Evolutionary conservation across 2,888 invertebrate genomes (phyloP).

Genomic region (Tenthredo mesomela): DNA sequence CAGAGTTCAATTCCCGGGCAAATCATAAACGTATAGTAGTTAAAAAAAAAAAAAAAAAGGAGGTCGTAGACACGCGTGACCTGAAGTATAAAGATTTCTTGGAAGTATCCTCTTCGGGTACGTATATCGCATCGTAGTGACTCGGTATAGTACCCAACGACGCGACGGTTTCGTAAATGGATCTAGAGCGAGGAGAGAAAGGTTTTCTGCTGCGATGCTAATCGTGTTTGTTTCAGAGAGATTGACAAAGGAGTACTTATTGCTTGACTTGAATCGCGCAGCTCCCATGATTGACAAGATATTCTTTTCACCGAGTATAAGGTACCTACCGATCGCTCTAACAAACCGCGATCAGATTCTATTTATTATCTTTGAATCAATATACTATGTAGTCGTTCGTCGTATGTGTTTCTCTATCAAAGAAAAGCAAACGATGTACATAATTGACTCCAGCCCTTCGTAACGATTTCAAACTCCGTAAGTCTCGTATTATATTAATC

Average conservation of each 20-base stretch:
- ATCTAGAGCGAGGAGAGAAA: slow-evolving; percentile 51
- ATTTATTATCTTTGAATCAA: not conserved
- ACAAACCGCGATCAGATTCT: slow-evolving; percentile 24
- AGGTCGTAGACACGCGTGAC: slow-evolving; percentile 34
- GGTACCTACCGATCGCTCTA: not conserved
- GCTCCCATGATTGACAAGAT: slow-evolving; percentile 36
- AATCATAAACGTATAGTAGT: not conserved
- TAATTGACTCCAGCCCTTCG: not conserved
- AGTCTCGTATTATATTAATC: not conserved
- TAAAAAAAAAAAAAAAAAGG: no score
- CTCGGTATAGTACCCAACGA: not conserved
- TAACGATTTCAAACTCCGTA: not conserved
- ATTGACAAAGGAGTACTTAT: slow-evolving; percentile 45
- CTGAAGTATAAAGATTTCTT: slow-evolving; percentile 33
- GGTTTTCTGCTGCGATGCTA: slow-evolving; percentile 44
- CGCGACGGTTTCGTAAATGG: slow-evolving; percentile 32
- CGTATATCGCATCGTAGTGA: not conserved
- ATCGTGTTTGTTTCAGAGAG: slow-evolving; percentile 23
- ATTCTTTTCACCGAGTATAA: not conserved
- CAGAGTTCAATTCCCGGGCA: not conserved
- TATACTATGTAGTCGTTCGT: not conserved
- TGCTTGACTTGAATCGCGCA: not conserved
- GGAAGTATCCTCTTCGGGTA: not conserved
- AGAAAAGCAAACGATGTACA: not conserved
- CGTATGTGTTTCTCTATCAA: not conserved